Conservation (phyloP, 1,140 invertebrate genomes). For the Asbolus verrucosus region DNA sequence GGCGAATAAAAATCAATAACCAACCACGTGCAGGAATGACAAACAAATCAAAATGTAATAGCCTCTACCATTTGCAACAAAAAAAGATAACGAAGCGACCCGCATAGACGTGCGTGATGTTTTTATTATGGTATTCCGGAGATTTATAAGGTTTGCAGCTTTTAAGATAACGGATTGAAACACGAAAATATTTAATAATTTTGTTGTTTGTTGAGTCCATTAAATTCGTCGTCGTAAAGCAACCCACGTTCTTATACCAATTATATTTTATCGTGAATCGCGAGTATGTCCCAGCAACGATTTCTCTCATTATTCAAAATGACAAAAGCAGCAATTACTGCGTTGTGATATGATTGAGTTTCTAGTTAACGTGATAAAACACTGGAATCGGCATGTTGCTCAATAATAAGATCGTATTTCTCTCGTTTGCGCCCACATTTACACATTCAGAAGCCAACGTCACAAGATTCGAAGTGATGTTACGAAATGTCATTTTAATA, state of each 20-base stretch:
- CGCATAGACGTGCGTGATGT: conserved; percentile 7
- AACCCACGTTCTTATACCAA: conserved; percentile 6
- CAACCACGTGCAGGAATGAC: background rate
- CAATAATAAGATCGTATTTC: conserved; percentile 11
- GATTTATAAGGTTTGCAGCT: conserved; percentile 2
- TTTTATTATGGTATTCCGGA: background rate
- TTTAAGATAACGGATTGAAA: conserved; percentile 1
- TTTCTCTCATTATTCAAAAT: conserved; percentile 21
- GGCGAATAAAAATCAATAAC: conserved; percentile 27
- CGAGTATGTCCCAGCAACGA: background rate
- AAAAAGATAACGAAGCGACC: conserved; percentile 4
- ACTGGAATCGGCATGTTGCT: conserved; percentile 1
- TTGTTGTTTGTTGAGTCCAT: too few species aligned
- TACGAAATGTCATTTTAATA: conserved; percentile 24
- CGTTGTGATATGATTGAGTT: background rate
- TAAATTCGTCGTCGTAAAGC: background rate
- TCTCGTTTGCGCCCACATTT: conserved; percentile 10
- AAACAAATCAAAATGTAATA: conserved; percentile 24
- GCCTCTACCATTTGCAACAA: background rate
- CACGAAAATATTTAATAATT: too few species aligned
- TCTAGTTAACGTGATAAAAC: background rate
- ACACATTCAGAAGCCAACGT: conserved; percentile 12
- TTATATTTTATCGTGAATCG: background rate
- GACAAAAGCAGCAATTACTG: conserved; percentile 14
- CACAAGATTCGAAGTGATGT: conserved; percentile 4